Percentiles rank a stretch among this genome's conserved stretches.
Evolutionary conservation across 2,888 invertebrate species (phyloP).

Genomic region (Eutolmus rufibarbis): DNA sequence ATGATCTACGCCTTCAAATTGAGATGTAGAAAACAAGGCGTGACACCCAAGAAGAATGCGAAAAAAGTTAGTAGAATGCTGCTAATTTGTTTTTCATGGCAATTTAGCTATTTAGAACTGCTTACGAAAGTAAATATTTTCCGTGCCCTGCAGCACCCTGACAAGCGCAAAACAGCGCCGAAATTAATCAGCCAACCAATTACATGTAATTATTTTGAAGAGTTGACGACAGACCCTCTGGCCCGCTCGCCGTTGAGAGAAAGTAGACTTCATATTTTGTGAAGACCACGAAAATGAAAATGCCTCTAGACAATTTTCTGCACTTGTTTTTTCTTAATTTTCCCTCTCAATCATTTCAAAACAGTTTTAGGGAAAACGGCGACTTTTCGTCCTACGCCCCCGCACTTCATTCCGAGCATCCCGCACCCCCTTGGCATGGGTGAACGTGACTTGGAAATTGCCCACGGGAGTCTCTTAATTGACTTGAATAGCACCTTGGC

Average conservation of each 20-base stretch:
- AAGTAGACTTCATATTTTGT: neutral
- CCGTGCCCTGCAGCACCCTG: neutral
- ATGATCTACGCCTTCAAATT: neutral
- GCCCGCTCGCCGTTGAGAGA: neutral
- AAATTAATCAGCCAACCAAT: neutral
- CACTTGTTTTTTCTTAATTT: neutral
- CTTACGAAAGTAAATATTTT: neutral
- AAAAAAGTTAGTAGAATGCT: neutral
- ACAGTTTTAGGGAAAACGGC: neutral
- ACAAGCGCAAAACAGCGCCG: neutral
- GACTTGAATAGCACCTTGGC: constrained; percentile 41
- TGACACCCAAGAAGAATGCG: neutral
- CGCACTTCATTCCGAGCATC: neutral
- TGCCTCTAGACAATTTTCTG: constrained; percentile 1
- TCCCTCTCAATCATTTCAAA: neutral
- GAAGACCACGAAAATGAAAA: neutral
- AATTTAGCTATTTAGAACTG: neutral
- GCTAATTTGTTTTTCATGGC: neutral
- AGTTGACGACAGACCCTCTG: neutral
- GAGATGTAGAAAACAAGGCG: neutral
- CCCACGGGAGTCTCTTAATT: constrained; percentile 43
- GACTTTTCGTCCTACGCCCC: neutral
- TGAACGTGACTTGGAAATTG: constrained; percentile 22
- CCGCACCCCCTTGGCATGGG: neutral
- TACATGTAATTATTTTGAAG: neutral